phyloP scores from a whole-genome alignment of 2,797 vertebrate genomes.

The Carcharodon carcharias region DNA sequence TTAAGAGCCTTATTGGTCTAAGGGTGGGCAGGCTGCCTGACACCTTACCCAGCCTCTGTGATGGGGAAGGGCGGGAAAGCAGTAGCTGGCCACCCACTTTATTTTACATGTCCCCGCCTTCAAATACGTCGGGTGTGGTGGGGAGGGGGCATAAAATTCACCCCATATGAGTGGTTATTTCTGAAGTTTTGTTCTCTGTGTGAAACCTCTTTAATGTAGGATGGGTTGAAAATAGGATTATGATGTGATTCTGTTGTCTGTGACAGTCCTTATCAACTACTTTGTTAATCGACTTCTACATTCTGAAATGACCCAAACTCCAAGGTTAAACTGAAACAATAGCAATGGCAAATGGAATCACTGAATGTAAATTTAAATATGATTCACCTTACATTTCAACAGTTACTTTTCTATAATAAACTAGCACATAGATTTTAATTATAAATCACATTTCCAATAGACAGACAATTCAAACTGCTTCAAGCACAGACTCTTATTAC shows the following conservation, averaged over 20 bases:
- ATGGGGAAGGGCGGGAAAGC: too few relatives aligned
- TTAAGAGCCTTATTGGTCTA: too few relatives aligned
- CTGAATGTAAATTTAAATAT: not conserved
- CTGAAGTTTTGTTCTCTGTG: not conserved
- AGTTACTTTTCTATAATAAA: not conserved
- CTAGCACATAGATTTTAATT: not conserved
- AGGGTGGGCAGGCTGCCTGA: too few relatives aligned
- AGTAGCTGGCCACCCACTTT: too few relatives aligned
- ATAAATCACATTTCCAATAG: not conserved
- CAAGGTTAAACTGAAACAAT: not conserved
- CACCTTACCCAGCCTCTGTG: too few relatives aligned
- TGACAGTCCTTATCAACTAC: too few relatives aligned
- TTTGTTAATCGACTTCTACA: not conserved
- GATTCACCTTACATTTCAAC: slow-evolving; percentile 7
- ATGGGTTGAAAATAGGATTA: not conserved
- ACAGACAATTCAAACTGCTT: not conserved
- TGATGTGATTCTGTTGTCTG: not conserved
- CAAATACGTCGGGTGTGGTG: too few relatives aligned
- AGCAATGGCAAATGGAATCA: not conserved
- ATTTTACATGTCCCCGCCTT: too few relatives aligned
- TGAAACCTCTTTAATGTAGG: not conserved
- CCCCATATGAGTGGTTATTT: not conserved
- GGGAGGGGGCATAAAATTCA: too few relatives aligned
- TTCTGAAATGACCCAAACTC: not conserved
- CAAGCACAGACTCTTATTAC: not conserved